Percentiles rank a stretch among this genome's conserved stretches.
Conservation (phyloP, 1,140 invertebrate species). For the Temnothorax longispinosus region DNA sequence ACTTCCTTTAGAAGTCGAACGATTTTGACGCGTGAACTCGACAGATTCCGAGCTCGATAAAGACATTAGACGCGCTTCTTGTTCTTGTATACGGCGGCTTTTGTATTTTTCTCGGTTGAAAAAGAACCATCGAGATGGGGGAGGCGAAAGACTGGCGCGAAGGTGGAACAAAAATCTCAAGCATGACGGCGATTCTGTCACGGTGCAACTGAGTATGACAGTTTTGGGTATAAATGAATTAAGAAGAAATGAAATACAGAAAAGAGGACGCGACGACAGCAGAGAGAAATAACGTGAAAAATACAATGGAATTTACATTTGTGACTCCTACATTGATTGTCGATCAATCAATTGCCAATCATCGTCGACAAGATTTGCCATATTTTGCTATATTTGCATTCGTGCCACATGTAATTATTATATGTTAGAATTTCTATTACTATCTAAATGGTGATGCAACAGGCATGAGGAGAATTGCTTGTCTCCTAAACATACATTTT, state of each 20-base stretch:
- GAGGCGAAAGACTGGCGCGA: conserved; percentile 27
- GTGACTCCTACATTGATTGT: neutral
- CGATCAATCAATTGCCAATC: neutral
- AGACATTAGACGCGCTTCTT: conserved; percentile 78
- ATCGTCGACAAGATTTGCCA: neutral
- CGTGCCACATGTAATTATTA: neutral
- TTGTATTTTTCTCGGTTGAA: conserved; percentile 63
- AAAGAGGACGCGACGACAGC: neutral
- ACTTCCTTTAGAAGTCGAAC: conserved; percentile 16
- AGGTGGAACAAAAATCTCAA: conserved; percentile 53
- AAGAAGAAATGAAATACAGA: neutral
- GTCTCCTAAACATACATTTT: neutral
- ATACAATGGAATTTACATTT: neutral
- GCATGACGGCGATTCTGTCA: conserved; percentile 61
- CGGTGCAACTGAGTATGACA: conserved; percentile 30
- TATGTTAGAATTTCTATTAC: conserved; percentile 7
- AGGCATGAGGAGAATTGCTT: neutral
- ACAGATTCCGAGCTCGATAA: conserved; percentile 74
- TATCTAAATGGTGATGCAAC: neutral
- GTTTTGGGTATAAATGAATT: conserved; percentile 33
- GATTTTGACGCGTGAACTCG: conserved; percentile 73
- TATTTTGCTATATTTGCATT: neutral
- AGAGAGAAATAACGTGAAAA: neutral
- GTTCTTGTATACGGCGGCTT: conserved; percentile 73
- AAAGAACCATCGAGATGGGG: conserved; percentile 24